Evolutionary conservation across 2,888 invertebrate genomes (phyloP), one percentile per base, ranked within the genome.

Genomic region (Notodonta ziczac): DNA sequence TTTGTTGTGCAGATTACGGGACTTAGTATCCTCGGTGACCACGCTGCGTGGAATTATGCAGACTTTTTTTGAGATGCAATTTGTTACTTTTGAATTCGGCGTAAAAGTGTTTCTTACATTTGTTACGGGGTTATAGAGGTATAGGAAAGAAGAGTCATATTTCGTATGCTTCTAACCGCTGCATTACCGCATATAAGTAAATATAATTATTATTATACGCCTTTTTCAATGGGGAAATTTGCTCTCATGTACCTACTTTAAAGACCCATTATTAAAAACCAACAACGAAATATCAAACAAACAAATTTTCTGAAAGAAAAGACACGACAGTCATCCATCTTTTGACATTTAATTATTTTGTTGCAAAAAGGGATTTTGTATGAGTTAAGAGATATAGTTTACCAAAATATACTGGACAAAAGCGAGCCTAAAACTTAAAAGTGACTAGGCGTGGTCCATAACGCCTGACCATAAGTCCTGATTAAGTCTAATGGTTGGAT

Each of bases 1-100:
- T 89, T 88, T 88, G 82, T 78, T 78, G 76, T 78, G 67, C 75
- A 81, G 88, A 87, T 89, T 86, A 89, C 72, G 57, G 48, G 67
- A 75, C 74, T 80, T 78, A 78, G 80, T 72, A 75, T 76, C 75
- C 77, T 16, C 76, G 76, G 71, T 70, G 77, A 71, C 73, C 73
- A 71, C 60, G 69, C 66, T 63, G 8, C 59, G 32, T 9, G 32
- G 56, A 59, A 54, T 59, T n/a, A 14, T 52, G 42, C 40, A 32
- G 10, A 14, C n/a, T 35, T 58, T 48, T 46, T 10, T 46, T 46
- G n/a, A 5, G 46, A 10, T n/a, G 13, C n/a, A 46, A 13, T 46
- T 10, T 46, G n/a, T 6, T 13, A 10, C 46, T 46, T n/a, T 46
- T n/a, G 5, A n/a, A 46, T 46, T 46, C 1, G 42, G 10, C 42